These are phyloP conservation scores for Drosophila ambigua DNA, from an alignment of 1,140 invertebrate genomes.

Conservation along the genomic window DNA sequence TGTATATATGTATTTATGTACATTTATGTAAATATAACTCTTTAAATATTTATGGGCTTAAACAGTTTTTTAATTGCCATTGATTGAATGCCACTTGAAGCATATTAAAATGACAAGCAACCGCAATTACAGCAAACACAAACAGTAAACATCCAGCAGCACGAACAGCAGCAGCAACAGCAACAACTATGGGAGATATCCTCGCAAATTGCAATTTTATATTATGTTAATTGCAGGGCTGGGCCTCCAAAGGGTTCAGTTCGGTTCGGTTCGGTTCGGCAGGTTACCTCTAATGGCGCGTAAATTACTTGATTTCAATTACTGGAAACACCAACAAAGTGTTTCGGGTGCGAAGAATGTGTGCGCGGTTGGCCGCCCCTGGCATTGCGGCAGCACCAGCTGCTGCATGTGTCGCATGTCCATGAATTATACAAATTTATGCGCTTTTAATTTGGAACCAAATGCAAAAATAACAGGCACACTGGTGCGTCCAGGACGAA, in stretches of 20 bases:
- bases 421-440: constrained; percentile 75
- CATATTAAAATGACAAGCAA: constrained; percentile 57
- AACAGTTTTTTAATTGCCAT: constrained; percentile 60
- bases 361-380: constrained; percentile 21
- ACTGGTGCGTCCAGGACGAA: neutral
- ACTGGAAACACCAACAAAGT: constrained; percentile 27
- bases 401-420: constrained; percentile 52
- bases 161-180: too few relatives aligned
- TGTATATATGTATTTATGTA: neutral
- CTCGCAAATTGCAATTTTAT: constrained; percentile 55
- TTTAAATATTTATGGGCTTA: constrained; percentile 43
- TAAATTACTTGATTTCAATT: constrained; percentile 78
- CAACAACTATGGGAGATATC: neutral
- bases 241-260: neutral
- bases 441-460: constrained; percentile 65
- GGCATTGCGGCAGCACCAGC: constrained; percentile 32
- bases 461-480: constrained; percentile 54
- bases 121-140: constrained; percentile 58
- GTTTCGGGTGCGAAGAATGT: constrained; percentile 6
- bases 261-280: constrained; percentile 17
- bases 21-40: neutral
- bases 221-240: constrained; percentile 60
- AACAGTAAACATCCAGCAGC: neutral
- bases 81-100: constrained; percentile 67
- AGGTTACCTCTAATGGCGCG: constrained; percentile 67